Evolutionary conservation across 2,797 vertebrate genomes (phyloP), one percentile per base, ranked within the genome.

Genomic region (Prionace glauca): DNA sequence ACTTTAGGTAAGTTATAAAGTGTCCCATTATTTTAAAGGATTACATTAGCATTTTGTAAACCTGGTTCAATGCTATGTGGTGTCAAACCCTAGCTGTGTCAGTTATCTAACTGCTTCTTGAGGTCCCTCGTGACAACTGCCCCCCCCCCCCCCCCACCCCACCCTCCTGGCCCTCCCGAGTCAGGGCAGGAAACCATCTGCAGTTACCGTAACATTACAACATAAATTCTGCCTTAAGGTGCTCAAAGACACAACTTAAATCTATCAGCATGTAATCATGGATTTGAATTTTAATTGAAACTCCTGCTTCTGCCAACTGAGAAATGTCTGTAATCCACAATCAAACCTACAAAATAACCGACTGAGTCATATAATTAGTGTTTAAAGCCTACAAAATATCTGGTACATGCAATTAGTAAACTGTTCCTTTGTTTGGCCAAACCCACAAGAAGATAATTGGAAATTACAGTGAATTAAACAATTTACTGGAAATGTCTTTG

Each of bases 311-410:
- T 93, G 91, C 22, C 18, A 67, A 92, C 24, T 32, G 32, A 41
- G 88, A 92, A 20, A 92, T 26, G n/a, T 36, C 60, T 92, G 60
- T 92, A 92, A 36, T 92, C 65, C 50, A 92, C n/a, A n/a, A 11
- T 92, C 65, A 65, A 88, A 32, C 9, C n/a, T 92, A 41, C 32
- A 69, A 93, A 93, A 93, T 93, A 41, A 69, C 50, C 86, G 60
- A 50, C 50, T 88, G 86, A 84, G 20, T 84, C 81, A 84, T 45
- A 32, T 62, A 91, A 91, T 60, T 91, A 60, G 60, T n/a, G 29
- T 91, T 65, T 91, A 65, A 62, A 65, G 26, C 65, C 88, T 91
- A 91, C n/a, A 91, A 65, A 91, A 91, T 91, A 91, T 91, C 88
- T 32, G 62, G 62, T 84, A n/a, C 18, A 10, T 60, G 88, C 56